Conservation (phyloP, 2,888 invertebrate genomes). For the Diarsia rubi region DNA sequence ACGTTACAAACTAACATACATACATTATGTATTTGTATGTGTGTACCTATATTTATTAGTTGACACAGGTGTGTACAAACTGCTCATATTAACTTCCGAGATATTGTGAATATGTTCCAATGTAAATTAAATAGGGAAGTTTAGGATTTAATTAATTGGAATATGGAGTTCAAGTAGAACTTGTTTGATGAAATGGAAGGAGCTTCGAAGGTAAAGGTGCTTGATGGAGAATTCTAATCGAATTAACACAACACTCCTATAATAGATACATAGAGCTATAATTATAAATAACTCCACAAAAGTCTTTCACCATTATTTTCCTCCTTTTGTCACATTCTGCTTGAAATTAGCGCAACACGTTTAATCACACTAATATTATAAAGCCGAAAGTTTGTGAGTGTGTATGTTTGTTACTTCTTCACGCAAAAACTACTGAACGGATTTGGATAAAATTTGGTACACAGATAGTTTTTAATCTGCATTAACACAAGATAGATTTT, state of each 20-base stretch:
- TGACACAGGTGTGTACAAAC: constrained; percentile 43
- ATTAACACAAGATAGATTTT: no score
- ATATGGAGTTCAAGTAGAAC: constrained; percentile 4
- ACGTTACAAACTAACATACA: constrained; percentile 33
- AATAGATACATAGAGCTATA: neutral
- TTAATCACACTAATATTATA: no score
- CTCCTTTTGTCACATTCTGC: no score
- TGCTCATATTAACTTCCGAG: constrained; percentile 40
- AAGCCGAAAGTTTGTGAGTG: no score
- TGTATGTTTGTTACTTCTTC: no score
- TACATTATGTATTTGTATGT: neutral
- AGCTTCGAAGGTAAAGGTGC: neutral
- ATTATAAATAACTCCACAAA: no score
- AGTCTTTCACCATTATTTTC: no score
- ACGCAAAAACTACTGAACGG: no score
- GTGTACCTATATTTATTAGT: constrained; percentile 58
- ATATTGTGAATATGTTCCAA: constrained; percentile 26
- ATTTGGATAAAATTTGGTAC: no score
- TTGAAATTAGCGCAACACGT: no score
- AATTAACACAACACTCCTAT: neutral
- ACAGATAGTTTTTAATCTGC: no score
- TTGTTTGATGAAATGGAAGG: neutral
- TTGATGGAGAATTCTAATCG: neutral
- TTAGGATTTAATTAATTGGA: constrained; percentile 33
- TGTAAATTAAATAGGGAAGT: constrained; percentile 31